A percentile compares a stretch with the other conserved stretches of the same genome.
phyloP scores from a whole-genome alignment of 2,888 invertebrate species.

The Lasius fuliginosus region DNA sequence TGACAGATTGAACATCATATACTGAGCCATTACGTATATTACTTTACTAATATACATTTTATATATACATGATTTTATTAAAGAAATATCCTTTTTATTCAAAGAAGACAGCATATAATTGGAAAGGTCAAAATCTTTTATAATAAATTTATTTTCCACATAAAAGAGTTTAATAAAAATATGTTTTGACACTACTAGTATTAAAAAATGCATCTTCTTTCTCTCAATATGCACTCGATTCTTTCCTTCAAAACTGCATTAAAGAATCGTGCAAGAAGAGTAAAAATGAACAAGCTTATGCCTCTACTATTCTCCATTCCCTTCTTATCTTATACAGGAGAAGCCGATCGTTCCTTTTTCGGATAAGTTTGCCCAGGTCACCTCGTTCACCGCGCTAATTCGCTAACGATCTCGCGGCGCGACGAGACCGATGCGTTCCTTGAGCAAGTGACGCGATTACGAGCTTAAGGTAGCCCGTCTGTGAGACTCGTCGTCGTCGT shows the following conservation, averaged over 20 bases:
- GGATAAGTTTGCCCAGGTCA: slow-evolving; percentile 35
- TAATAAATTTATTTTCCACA: neutral
- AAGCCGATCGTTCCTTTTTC: neutral
- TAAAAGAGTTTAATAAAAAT: neutral
- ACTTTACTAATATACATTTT: too few species aligned
- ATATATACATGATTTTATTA: too few species aligned
- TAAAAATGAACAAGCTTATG: neutral
- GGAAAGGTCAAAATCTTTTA: neutral
- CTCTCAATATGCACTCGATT: neutral
- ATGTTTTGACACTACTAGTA: too few species aligned
- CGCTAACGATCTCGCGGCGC: slow-evolving; percentile 68
- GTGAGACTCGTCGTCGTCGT: slow-evolving; percentile 33
- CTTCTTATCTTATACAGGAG: neutral
- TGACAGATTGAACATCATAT: too few species aligned
- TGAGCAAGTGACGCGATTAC: slow-evolving; percentile 75
- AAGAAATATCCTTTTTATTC: neutral
- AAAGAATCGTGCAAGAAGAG: neutral
- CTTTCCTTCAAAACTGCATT: neutral
- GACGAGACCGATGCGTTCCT: slow-evolving; percentile 30
- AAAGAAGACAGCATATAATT: neutral
- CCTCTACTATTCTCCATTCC: neutral
- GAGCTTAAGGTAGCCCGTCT: slow-evolving; percentile 78
- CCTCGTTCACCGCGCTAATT: slow-evolving; percentile 68
- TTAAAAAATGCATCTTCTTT: neutral
- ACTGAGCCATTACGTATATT: too few species aligned